Conservation (phyloP, 2,797 vertebrate species). For the Okamejei kenojei region DNA sequence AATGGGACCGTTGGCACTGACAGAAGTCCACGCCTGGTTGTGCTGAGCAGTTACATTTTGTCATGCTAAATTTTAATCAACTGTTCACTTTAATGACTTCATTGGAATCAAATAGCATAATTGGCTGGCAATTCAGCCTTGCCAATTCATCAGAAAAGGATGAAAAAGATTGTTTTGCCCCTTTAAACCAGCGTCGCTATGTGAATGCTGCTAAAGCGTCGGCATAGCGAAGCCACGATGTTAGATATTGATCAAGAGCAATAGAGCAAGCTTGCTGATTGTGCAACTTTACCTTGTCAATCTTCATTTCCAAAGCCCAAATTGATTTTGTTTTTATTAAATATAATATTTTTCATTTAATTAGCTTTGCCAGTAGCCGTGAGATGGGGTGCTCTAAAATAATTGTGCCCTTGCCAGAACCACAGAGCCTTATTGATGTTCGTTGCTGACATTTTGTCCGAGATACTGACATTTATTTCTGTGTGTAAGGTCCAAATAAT, state of each 20-base stretch:
- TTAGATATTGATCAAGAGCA: slow-evolving; percentile 29
- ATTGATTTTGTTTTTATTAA: slow-evolving; percentile 36
- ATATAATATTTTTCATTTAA: slow-evolving; percentile 30
- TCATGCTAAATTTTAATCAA: slow-evolving; percentile 35
- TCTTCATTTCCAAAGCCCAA: neutral
- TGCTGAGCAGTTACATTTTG: slow-evolving; percentile 35
- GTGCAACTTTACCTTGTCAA: slow-evolving; percentile 5
- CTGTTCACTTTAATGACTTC: slow-evolving; percentile 32
- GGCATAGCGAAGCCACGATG: neutral
- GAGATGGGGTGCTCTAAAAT: neutral
- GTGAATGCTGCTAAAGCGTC: neutral
- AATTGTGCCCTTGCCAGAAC: neutral
- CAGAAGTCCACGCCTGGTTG: slow-evolving; percentile 5
- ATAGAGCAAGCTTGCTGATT: neutral
- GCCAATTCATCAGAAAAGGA: slow-evolving; percentile 33
- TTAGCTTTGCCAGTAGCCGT: slow-evolving; percentile 19
- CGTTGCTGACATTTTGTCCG: neutral
- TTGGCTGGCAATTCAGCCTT: slow-evolving; percentile 4
- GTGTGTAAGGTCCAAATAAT: neutral
- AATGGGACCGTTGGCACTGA: slow-evolving; percentile 37
- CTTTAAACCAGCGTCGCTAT: neutral
- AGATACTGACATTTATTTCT: neutral
- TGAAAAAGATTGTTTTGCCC: slow-evolving; percentile 25
- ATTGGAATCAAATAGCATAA: slow-evolving; percentile 33
- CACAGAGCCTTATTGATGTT: neutral